These are phyloP conservation scores for Trematomus loennbergii DNA, from an alignment of 2,113 vertebrate species.

Conservation along the genomic window DNA sequence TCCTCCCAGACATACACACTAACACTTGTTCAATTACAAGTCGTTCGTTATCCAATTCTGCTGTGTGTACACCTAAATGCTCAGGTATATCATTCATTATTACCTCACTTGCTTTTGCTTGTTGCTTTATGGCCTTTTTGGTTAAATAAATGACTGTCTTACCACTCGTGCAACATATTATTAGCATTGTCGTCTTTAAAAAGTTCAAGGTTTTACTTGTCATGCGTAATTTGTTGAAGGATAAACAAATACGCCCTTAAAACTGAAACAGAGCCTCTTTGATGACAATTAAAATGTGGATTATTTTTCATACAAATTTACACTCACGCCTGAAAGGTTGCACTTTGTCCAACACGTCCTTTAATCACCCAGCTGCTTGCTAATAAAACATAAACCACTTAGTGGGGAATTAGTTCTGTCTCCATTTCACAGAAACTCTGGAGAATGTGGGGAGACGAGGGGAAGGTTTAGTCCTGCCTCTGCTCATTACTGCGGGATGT, in stretches of 20 bases:
- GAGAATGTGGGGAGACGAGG: constrained; percentile 67
- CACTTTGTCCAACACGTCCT: constrained; percentile 71
- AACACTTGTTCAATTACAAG: constrained; percentile 78
- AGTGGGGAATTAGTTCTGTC: constrained; percentile 78
- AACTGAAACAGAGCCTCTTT: constrained; percentile 48
- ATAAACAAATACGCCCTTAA: constrained; percentile 45
- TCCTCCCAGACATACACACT: constrained; percentile 70
- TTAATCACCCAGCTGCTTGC: constrained; percentile 75
- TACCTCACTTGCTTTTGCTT: constrained; percentile 61
- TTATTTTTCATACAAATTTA: constrained; percentile 75
- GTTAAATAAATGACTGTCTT: constrained; percentile 58
- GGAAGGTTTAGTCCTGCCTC: constrained; percentile 63
- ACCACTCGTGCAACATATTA: constrained; percentile 44
- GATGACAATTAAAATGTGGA: constrained; percentile 69
- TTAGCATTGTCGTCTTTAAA: constrained; percentile 46
- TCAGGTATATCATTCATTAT: constrained; percentile 71
- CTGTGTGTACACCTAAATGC: constrained; percentile 53
- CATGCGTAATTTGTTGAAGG: constrained; percentile 60
- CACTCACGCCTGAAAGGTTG: constrained; percentile 68
- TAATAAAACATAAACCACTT: constrained; percentile 84
- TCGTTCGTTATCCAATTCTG: constrained; percentile 73
- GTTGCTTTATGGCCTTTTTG: constrained; percentile 53
- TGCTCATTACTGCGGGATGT: constrained; percentile 79
- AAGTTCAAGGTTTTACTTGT: constrained; percentile 58
- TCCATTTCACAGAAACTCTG: constrained; percentile 65